phyloP scores from a whole-genome alignment of 2,797 vertebrate genomes.

The Chaenodraco wilsoni region DNA sequence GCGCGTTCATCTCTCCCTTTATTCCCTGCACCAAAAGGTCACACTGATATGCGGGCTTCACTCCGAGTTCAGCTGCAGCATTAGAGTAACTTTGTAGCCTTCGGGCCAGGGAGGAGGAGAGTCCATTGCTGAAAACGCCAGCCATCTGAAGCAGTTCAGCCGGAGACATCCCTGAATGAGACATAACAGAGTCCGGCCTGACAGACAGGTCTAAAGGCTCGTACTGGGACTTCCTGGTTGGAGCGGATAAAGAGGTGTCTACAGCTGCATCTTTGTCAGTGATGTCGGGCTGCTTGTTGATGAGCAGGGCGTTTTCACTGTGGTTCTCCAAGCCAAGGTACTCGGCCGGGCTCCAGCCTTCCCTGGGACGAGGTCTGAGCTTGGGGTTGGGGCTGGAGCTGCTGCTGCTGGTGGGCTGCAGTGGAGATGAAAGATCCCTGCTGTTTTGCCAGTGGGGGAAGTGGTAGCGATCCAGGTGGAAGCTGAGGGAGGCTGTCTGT shows the following conservation, averaged over 20 bases:
- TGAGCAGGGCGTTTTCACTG: constrained; percentile 62
- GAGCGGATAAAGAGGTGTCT: constrained; percentile 68
- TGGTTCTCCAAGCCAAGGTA: constrained; percentile 86
- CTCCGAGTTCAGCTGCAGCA: constrained; percentile 54
- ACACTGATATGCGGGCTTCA: constrained; percentile 71
- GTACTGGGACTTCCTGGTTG: constrained; percentile 89
- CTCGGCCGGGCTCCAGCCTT: constrained; percentile 81
- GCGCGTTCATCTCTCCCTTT: constrained; percentile 75
- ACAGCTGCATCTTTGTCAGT: constrained; percentile 77
- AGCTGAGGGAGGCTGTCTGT: constrained; percentile 90
- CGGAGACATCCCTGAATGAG: constrained; percentile 72
- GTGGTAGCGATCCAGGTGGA: constrained; percentile 92
- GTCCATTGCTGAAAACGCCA: constrained; percentile 81
- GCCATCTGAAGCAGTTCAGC: constrained; percentile 70
- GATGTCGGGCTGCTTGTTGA: constrained; percentile 64
- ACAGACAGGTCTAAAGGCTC: constrained; percentile 94
- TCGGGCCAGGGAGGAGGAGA: constrained; percentile 54
- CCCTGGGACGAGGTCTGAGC: constrained; percentile 82
- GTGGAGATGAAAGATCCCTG: constrained; percentile 82
- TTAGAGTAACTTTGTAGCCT: constrained; percentile 66
- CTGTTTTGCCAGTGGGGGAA: constrained; percentile 87
- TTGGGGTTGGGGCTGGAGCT: constrained; percentile 60
- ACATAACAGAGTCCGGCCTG: constrained; percentile 83
- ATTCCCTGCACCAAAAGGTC: constrained; percentile 87
- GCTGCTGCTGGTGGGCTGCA: constrained; percentile 80